A percentile compares a stretch with the other conserved stretches of the same genome.
Conservation (phyloP, 2,888 invertebrate genomes). For the Microctonus aethiopoides region DNA sequence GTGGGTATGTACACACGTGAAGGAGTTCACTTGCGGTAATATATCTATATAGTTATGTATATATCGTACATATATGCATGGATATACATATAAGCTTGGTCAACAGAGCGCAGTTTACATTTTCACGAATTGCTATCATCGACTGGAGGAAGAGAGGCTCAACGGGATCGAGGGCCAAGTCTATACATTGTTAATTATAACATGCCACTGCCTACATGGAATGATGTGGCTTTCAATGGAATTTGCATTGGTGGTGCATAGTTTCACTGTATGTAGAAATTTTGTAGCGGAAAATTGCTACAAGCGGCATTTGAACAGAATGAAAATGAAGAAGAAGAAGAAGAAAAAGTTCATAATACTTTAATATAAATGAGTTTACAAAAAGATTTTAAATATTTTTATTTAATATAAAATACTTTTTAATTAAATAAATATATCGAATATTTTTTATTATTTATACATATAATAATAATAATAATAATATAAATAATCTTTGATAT, state of each 20-base stretch:
- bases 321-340: not conserved
- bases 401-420: no score
- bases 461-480: no score
- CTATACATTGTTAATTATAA: conserved; percentile 27
- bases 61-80: not conserved
- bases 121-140: conserved; percentile 11
- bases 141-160: not conserved
- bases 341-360: no score
- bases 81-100: not conserved
- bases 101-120: not conserved
- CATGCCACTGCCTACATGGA: conserved; percentile 14
- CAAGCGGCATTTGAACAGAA: not conserved
- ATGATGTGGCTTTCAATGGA: conserved; percentile 19
- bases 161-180: not conserved
- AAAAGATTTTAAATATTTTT: no score
- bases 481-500: no score
- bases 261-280: conserved; percentile 4
- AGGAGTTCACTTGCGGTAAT: not conserved
- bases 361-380: no score
- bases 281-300: not conserved
- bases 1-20: not conserved
- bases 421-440: no score
- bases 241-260: conserved; percentile 14
- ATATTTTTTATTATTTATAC: no score
- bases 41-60: not conserved